phyloP scores from a whole-genome alignment of 2,888 invertebrate genomes.

The Dorcus hopei region DNA sequence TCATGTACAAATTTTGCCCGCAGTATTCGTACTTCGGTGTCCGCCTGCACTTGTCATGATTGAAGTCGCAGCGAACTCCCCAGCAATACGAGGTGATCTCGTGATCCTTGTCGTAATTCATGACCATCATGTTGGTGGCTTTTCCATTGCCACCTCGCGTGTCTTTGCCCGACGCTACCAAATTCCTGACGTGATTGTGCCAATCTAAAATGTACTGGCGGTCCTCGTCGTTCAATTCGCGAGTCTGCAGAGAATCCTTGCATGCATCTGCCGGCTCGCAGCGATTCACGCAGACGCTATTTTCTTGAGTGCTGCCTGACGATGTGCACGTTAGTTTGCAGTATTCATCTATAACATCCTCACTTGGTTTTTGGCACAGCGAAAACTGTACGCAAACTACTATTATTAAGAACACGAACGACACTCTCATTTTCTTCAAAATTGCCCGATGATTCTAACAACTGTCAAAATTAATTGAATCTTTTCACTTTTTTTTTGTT shows the following conservation, averaged over 20 bases:
- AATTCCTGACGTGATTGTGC: constrained; percentile 3
- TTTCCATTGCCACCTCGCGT: neutral
- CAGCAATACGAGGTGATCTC: constrained; percentile 4
- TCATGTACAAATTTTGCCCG: constrained; percentile 7
- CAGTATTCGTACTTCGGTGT: constrained; percentile 1
- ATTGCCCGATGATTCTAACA: no score
- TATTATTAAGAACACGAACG: no score
- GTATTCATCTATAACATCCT: neutral
- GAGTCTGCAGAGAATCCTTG: neutral
- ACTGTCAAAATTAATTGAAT: no score
- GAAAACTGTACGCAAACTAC: no score
- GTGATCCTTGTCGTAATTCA: constrained; percentile 7
- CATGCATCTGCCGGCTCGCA: neutral
- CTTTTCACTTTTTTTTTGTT: no score
- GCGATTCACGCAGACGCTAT: constrained; percentile 1
- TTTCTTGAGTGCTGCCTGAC: neutral
- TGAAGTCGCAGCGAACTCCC: constrained; percentile 1
- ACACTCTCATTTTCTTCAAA: neutral
- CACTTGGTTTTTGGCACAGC: no score
- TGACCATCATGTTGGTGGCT: constrained; percentile 2
- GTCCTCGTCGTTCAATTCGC: neutral
- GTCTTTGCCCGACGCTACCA: constrained; percentile 5
- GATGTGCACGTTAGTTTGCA: neutral
- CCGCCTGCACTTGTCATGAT: constrained; percentile 4
- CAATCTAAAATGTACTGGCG: constrained; percentile 3